Base-by-base conservation (phyloP, 2,113 vertebrate genomes). In the Nerophis ophidion region DNA sequence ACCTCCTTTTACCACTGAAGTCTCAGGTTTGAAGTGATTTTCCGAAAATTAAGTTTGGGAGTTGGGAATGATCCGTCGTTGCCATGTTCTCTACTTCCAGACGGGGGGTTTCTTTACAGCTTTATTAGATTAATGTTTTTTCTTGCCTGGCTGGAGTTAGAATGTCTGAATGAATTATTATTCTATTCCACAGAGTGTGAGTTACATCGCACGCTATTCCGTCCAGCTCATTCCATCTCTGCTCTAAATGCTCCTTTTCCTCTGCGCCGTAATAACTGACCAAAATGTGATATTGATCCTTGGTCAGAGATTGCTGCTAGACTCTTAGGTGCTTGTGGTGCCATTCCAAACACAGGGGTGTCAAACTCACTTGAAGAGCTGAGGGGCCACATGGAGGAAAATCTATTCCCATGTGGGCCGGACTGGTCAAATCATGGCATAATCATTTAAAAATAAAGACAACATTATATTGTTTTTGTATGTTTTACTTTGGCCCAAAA, bases 61-160 rank as follows among this genome's bases (percentile, higher is more conserved):
- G 76, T 76, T 70, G 56, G 55, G 62, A 71, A 72, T 81, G 71
- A 88, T 89, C 80, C 82, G 87, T 90, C 87, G 84, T 71, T 77
- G 73, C 75, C 80, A 73, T 77, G 84, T 84, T 69, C 72, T 65
- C 66, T 62, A 63, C 75, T 77, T 76, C 70, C 74, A 83, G 75
- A 66, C 70, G 71, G 57, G 67, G 64, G 50, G 72, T 81, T 84
- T 74, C 81, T 81, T 82, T 84, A 83, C 80, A 75, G 68, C 60
- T 85, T 87, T 86, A 89, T 87, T 87, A 82, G 85, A 87, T 88
- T 71, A 85, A 84, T 85, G 81, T 59, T 74, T 79, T 86, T 26
- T 82, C 70, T 72, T 74, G 65, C 60, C 59, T 58, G 73, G 62
- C 72, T 79, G 72, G 48, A 68, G 69, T 76, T 55, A 76, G 72